Base-by-base conservation (phyloP, 2,888 invertebrate species). In the Orthosia gracilis region DNA sequence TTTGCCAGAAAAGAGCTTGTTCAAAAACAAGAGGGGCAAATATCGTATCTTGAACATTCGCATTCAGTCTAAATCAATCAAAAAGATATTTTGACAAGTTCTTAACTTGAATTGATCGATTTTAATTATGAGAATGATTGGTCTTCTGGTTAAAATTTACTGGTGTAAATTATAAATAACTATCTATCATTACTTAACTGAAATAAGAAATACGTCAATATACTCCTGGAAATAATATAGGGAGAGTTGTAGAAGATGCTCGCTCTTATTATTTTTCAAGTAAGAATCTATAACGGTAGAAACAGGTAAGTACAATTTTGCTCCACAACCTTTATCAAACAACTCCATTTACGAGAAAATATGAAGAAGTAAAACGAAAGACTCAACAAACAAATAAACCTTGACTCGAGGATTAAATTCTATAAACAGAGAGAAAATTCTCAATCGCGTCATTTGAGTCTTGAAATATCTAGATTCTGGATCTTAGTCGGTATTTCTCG, bases 401-500 rank as follows among this genome's bases (percentile, higher is more conserved):
- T 54, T 64, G 49, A 26, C 15, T 9, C 23, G 3, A 47, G 18
- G 11, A 54, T 64, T 64, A 49, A 54, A 54, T 69, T 52, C 40
- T 15, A 59, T 49, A 77, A 63, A 59, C 21, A 69, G 13, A n/a
- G 55, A 45, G 15, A 57, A 76, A 17, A 40, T 58, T 58, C 69
- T 11, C 58, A 69, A 69, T 13, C 40, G 18, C 52, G 13, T 18
- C 23, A 3, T 74, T 75, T 50, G 55, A 13, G 21, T 63, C 58
- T 40, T 40, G 40, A 47, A 58, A 76, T 69, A 54, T 59, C 47
- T 76, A 69, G 23, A 54, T 76, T 31, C 47, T 52, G 17, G 12
- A 76, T 76, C 31, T 69, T 58, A 58, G n/a, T 13, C 52, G 52
- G 62, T 52, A 69, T 63, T 69, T 69, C 69, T 64, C 13, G 13